phyloP scores from a whole-genome alignment of 2,888 invertebrate species.

The Rutpela maculata region DNA sequence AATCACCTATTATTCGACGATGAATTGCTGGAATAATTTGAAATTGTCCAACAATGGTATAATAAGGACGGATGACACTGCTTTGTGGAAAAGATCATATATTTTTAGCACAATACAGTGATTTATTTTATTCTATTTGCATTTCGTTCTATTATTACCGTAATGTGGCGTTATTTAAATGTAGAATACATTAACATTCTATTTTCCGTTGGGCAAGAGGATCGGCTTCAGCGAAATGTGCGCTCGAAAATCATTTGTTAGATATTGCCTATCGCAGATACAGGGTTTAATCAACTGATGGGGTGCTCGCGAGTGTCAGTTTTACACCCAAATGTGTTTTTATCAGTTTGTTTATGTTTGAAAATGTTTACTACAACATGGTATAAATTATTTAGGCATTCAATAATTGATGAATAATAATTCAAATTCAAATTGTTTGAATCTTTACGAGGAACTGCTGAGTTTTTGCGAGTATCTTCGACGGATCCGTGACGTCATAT shows the following conservation, averaged over 20 bases:
- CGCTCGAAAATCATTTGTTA: neutral
- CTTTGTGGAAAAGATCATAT: slow-evolving; percentile 9
- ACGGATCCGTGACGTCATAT: too few relatives aligned
- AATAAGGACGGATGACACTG: slow-evolving; percentile 21
- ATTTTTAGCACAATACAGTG: slow-evolving; percentile 20
- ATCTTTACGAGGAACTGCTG: too few relatives aligned
- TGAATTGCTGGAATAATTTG: slow-evolving; percentile 9
- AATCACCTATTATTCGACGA: slow-evolving; percentile 14
- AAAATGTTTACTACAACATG: too few relatives aligned
- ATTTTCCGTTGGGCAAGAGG: neutral
- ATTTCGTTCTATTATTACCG: neutral
- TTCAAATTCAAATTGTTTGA: too few relatives aligned
- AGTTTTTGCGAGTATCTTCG: too few relatives aligned
- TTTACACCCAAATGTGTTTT: too few relatives aligned
- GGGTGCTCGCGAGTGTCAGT: too few relatives aligned
- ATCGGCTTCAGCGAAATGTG: neutral
- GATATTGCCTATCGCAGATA: too few relatives aligned
- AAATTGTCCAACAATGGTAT: slow-evolving; percentile 8
- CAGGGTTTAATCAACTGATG: too few relatives aligned
- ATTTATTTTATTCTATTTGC: slow-evolving; percentile 5
- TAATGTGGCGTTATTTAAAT: neutral
- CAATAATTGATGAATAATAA: too few relatives aligned
- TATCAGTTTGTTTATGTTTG: too few relatives aligned
- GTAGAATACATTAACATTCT: neutral
- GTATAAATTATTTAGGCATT: too few relatives aligned